Percentiles rank a stretch among this genome's conserved stretches.
These are phyloP conservation scores for Bombycilla garrulus DNA, from an alignment of 2,113 vertebrate genomes.

Conservation along the genomic window DNA sequence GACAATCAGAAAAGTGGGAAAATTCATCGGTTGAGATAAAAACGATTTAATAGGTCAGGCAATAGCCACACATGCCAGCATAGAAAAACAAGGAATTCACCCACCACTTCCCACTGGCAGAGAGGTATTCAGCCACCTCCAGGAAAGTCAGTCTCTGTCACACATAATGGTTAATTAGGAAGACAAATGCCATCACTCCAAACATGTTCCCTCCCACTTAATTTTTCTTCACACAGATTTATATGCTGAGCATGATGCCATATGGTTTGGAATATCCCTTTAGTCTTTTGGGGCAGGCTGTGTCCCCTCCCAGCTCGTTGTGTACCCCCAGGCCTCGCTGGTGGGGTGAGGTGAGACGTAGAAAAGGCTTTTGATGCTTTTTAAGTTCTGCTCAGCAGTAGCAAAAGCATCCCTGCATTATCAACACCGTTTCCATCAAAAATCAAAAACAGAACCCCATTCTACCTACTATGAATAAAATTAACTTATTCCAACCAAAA, in stretches of 20 bases:
- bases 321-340: neutral
- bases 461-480: neutral
- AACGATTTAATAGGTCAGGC: neutral
- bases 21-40: neutral
- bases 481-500: neutral
- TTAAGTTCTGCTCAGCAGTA: neutral
- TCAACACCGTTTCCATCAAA: neutral
- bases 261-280: neutral
- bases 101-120: neutral
- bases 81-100: neutral
- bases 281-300: neutral
- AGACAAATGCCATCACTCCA: neutral
- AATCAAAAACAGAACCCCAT: neutral
- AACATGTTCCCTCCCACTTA: accelerated
- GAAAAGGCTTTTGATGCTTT: neutral
- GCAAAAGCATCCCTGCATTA: neutral
- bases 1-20: accelerated
- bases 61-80: neutral
- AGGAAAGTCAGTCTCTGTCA: neutral
- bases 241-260: neutral
- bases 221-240: neutral
- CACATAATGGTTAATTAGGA: neutral
- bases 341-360: neutral
- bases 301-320: neutral
- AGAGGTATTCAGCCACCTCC: neutral